Base-by-base conservation (phyloP, 2,888 invertebrate species). In the Rhodophaea formosa region DNA sequence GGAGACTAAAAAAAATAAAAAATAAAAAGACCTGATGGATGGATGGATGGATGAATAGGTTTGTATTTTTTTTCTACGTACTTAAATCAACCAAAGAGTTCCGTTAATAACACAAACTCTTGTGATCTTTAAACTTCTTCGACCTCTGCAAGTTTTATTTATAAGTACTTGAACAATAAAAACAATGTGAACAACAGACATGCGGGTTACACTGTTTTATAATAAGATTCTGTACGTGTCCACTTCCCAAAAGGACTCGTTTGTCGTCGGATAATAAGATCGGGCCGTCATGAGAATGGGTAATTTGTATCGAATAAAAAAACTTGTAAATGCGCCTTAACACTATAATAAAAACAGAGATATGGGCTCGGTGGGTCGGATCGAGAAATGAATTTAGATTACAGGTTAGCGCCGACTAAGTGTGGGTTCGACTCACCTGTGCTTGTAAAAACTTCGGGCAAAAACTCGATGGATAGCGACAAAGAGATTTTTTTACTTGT, bases 341-440 rank as follows among this genome's bases (percentile, higher is more conserved):
- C 84, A 82, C 86, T 86, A 82, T 91, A 90, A 90, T 90, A 91
- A 90, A 88, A 90, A 89, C 85, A 81, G 83, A 90, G 85, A 85
- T 86, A 88, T 84, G 84, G 83, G 77, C 77, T 75, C 80, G 81
- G 86, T 88, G 86, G 88, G 87, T 86, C 84, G 88, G 84, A 83
- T 87, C 89, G 86, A 90, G 86, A 90, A 91, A 91, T 91, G 89
- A 91, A 91, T 91, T 91, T 91, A 91, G 91, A 91, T 91, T 91
- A 90, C 84, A 91, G 87, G 90, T 89, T 90, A 89, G 84, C 86
- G 90, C 88, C 88, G 88, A 71, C 86, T 90, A 90, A 91, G 86
- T 90, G 86, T 87, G 86, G 89, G 89, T 87, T 88, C 73, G 79
- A 75, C 80, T 85, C 89, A 89, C 86, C 89, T 90, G 91, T 83